Evolutionary conservation across 2,888 invertebrate genomes (phyloP), one percentile per base, ranked within the genome.

Genomic region (Quadroppia sp.): DNA sequence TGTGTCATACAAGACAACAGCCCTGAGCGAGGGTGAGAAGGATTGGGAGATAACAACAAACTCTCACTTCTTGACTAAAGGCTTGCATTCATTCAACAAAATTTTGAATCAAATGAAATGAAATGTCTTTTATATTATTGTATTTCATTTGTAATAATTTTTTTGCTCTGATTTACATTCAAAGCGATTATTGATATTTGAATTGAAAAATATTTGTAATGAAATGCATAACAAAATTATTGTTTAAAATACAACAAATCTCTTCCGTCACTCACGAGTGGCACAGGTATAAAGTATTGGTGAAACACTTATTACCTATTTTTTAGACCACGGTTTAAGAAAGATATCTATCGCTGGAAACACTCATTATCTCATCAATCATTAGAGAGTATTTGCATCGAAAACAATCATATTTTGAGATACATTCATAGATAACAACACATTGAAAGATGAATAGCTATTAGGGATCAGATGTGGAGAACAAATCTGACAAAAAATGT

Each of bases 361-460:
- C 28, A 15, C 25, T n/a, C n/a, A n/a, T 59, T 59, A 59, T 59
- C 59, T 30, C 59, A 59, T 59, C 59, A 28, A 59, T 59, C 59
- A 59, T 28, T 59, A 59, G 28, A 28, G 30, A 59, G 30, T 28
- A 30, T 25, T 15, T 59, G 13, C 28, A 28, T 25, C 6, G 15
- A 59, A 59, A 28, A 20, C 50, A 9, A 4, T 9, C 4, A 20
- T n/a, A 20, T n/a, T 17, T 7, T n/a, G 20, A 50, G 20, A 20
- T n/a, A 50, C 4, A 30, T 13, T 30, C 11, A 59, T 15, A 30
- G 59, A 30, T 28, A 30, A 59, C 11, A 59, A 28, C 13, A 28
- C 13, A 59, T 59, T n/a, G 28, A 20, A n/a, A 30, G 59, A 30
- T 59, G 17, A 30, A 59, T 30, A 59, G 30, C 59, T 11, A 25